phyloP scores from a whole-genome alignment of 2,797 vertebrate species.

The Nothura maculosa region DNA sequence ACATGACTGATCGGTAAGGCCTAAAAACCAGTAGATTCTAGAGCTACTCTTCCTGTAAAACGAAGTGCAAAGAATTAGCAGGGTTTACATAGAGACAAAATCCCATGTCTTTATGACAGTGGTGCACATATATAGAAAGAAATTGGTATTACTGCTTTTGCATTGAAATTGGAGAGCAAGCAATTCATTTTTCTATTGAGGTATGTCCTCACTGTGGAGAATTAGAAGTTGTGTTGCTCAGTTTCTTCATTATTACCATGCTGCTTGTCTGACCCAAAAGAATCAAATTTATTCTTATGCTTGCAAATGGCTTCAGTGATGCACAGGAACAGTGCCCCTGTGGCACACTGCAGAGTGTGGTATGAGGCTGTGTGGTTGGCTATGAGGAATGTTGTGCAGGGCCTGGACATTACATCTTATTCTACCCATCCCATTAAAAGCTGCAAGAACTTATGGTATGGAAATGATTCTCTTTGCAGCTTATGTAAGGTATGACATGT shows the following conservation, averaged over 20 bases:
- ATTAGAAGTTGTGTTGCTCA: background rate
- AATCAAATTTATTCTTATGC: background rate
- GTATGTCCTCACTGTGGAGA: background rate
- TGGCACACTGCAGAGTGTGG: background rate
- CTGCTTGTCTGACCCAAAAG: background rate
- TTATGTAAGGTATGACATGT: background rate
- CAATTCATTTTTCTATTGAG: background rate
- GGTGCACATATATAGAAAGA: too few relatives aligned
- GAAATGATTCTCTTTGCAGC: background rate
- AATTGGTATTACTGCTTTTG: background rate
- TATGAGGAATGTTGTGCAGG: background rate
- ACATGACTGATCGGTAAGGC: background rate
- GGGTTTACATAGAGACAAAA: background rate
- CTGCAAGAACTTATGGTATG: background rate
- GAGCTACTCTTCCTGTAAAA: background rate
- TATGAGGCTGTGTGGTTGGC: fast-evolving
- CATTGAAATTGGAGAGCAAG: background rate
- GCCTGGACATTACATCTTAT: background rate
- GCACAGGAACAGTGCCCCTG: fast-evolving
- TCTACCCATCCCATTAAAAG: background rate
- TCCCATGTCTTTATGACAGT: background rate
- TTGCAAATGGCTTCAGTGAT: fast-evolving
- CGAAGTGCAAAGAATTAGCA: background rate
- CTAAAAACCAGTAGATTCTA: background rate
- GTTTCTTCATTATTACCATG: background rate